Percentiles rank a stretch among this genome's conserved stretches.
Conservation (phyloP, 2,888 invertebrate species). For the Tholera decimalis region DNA sequence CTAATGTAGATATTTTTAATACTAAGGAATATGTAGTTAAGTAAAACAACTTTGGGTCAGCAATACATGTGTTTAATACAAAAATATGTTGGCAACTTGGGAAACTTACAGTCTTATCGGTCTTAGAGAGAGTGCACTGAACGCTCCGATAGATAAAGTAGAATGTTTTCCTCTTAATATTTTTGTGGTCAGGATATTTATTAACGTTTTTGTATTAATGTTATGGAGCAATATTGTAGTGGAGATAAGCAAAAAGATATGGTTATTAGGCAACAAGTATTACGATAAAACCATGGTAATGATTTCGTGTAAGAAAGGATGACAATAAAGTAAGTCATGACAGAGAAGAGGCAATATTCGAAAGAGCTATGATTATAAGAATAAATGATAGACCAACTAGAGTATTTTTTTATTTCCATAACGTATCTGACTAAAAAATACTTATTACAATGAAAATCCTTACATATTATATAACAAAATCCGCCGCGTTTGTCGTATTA, state of each 20-base stretch:
- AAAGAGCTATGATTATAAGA: slow-evolving; percentile 5
- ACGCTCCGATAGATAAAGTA: slow-evolving; percentile 36
- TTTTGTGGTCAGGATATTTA: slow-evolving; percentile 45
- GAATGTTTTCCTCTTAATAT: slow-evolving; percentile 50
- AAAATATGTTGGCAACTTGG: slow-evolving; percentile 19
- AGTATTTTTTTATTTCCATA: background rate
- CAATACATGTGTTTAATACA: slow-evolving; percentile 2
- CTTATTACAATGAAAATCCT: too few relatives aligned
- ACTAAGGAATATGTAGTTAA: too few relatives aligned
- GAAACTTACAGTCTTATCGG: slow-evolving; percentile 28
- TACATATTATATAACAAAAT: too few relatives aligned
- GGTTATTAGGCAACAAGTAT: slow-evolving; percentile 29
- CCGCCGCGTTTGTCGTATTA: too few relatives aligned
- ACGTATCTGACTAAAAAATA: background rate
- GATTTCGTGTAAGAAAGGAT: slow-evolving; percentile 4
- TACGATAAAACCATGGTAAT: slow-evolving; percentile 30
- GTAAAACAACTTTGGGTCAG: too few relatives aligned
- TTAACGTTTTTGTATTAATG: slow-evolving; percentile 49
- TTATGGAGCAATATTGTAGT: slow-evolving; percentile 35
- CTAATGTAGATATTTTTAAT: too few relatives aligned
- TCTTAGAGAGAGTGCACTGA: slow-evolving; percentile 34
- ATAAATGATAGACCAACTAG: background rate
- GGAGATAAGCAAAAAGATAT: slow-evolving; percentile 37
- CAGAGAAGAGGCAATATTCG: slow-evolving; percentile 15
- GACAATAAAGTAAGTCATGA: background rate